A percentile compares a stretch with the other conserved stretches of the same genome.
These are phyloP conservation scores for Menidia beryllina DNA, from an alignment of 2,113 vertebrate species.

Conservation along the genomic window DNA sequence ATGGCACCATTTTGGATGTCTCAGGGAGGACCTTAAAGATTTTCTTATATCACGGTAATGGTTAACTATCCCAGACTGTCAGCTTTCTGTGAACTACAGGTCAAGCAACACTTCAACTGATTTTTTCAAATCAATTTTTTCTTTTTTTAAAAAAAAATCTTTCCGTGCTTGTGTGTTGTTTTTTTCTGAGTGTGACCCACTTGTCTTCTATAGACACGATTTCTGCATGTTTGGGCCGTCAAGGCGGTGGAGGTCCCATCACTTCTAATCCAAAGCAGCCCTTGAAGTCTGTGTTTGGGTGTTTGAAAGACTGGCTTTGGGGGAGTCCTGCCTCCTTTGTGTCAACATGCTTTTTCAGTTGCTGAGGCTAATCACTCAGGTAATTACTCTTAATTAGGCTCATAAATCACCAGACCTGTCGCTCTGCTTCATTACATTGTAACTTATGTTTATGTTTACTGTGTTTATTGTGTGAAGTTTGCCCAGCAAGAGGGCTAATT, in stretches of 20 bases:
- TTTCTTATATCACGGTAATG: constrained; percentile 23
- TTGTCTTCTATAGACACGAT: constrained; percentile 53
- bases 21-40: constrained; percentile 5
- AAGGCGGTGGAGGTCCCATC: constrained; percentile 32
- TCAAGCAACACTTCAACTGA: background rate
- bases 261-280: background rate
- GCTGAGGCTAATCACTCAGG: constrained; percentile 70
- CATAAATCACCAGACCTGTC: constrained; percentile 79
- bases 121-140: background rate
- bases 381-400: constrained; percentile 76
- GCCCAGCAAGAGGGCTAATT: background rate
- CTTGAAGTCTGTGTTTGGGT: background rate
- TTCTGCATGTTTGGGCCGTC: constrained; percentile 31
- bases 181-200: background rate
- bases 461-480: background rate
- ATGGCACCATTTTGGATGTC: background rate
- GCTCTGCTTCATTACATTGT: constrained; percentile 35
- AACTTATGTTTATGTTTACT: background rate
- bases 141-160: background rate
- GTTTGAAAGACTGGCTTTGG: constrained; percentile 22
- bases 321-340: constrained; percentile 55
- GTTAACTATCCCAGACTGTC: constrained; percentile 1
- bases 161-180: background rate
- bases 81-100: background rate
- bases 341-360: constrained; percentile 71